These are phyloP conservation scores for Siphamia tubifer DNA, from an alignment of 2,113 vertebrate genomes.

Conservation along the genomic window DNA sequence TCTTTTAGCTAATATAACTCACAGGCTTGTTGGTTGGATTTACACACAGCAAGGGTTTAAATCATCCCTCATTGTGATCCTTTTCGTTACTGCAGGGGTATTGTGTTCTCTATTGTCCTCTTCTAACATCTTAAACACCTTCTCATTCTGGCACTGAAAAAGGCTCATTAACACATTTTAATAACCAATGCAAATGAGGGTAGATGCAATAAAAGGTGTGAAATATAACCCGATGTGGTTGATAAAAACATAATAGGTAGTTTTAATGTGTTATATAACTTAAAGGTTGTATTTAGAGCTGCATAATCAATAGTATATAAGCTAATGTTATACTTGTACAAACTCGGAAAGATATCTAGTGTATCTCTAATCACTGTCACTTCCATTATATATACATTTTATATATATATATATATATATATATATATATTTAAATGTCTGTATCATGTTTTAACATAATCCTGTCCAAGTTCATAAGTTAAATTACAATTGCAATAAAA, in stretches of 20 bases:
- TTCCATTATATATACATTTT: too few species aligned
- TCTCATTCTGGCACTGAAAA: background rate
- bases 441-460: background rate
- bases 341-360: background rate
- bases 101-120: background rate
- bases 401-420: too few species aligned
- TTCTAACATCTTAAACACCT: background rate
- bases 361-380: background rate
- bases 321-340: background rate
- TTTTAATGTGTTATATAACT: too few species aligned
- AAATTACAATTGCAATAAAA: background rate
- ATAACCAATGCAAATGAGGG: slow-evolving; percentile 27
- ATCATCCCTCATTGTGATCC: background rate
- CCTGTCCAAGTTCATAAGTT: background rate
- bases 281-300: background rate
- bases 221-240: background rate
- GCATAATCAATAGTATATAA: background rate
- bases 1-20: slow-evolving; percentile 26
- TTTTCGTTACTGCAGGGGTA: background rate
- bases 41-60: background rate
- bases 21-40: slow-evolving; percentile 27
- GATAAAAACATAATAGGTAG: too few species aligned
- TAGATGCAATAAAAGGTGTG: background rate
- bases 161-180: slow-evolving; percentile 38
- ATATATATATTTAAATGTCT: too few species aligned